phyloP scores from a whole-genome alignment of 2,888 invertebrate species.

The Liodrosophila aerea region DNA sequence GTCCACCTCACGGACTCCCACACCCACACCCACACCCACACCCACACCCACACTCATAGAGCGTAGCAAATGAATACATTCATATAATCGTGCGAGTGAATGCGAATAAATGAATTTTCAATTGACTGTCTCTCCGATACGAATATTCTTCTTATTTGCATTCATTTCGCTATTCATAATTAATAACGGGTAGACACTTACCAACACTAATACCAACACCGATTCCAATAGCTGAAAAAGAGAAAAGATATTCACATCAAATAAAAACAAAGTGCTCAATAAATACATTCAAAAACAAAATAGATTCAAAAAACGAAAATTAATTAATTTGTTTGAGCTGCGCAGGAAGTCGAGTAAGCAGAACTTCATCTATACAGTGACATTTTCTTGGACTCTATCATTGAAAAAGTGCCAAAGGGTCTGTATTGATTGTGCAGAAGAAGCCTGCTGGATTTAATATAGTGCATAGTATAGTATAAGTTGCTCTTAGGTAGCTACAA shows the following conservation, averaged over 20 bases:
- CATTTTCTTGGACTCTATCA: too few relatives aligned
- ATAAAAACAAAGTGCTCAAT: constrained; percentile 8
- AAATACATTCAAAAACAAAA: constrained; percentile 2
- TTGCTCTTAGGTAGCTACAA: too few relatives aligned
- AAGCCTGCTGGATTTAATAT: too few relatives aligned
- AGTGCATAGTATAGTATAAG: too few relatives aligned
- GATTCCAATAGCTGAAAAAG: constrained; percentile 2
- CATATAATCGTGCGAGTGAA: background rate
- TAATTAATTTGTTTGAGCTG: constrained; percentile 9
- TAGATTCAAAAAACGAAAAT: background rate
- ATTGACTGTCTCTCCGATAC: constrained; percentile 16
- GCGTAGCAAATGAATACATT: background rate
- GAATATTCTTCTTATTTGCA: constrained; percentile 22
- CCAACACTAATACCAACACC: constrained; percentile 15
- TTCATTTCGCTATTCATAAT: constrained; percentile 41
- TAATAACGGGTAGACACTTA: constrained; percentile 54
- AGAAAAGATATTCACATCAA: background rate
- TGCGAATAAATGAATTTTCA: constrained; percentile 17
- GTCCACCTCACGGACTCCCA: constrained; percentile 10
- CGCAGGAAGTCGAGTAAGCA: background rate
- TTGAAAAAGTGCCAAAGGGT: too few relatives aligned
- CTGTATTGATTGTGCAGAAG: too few relatives aligned
- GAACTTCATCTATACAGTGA: too few relatives aligned
- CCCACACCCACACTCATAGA: background rate
- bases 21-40: background rate